Conservation (phyloP, 2,113 vertebrate genomes). For the Eublepharis macularius region DNA sequence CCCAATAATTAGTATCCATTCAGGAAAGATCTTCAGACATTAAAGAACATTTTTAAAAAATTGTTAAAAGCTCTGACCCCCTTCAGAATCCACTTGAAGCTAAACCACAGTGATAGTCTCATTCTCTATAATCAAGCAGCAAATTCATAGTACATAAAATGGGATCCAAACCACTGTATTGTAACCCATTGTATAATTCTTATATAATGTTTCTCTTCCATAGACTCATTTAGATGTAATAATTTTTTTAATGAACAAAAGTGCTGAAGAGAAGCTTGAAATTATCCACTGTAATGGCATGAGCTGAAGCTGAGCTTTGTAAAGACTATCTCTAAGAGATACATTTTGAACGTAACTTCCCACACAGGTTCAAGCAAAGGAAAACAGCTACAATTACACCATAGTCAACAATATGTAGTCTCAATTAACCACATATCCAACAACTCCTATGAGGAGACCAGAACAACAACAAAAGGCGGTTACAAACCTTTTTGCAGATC, state of each 20-base stretch:
- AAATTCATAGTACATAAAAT: background rate
- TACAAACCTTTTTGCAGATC: background rate
- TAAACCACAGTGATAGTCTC: no score
- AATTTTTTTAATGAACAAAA: background rate
- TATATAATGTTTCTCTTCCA: background rate
- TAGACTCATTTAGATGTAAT: background rate
- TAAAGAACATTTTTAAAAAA: no score
- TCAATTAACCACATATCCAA: background rate
- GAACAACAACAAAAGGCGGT: background rate
- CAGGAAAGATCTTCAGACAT: no score
- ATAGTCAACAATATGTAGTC: background rate
- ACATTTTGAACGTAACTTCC: background rate
- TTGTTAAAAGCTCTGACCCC: no score
- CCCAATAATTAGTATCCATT: no score
- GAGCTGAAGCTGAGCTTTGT: background rate
- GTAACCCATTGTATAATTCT: background rate
- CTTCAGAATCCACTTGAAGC: no score
- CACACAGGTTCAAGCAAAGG: background rate
- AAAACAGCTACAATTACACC: background rate
- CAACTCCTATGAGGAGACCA: background rate
- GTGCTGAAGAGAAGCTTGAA: background rate
- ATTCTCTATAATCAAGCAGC: no score
- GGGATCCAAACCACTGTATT: constrained; percentile 7
- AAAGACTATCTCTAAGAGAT: background rate
- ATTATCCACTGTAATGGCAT: background rate